phyloP scores from a whole-genome alignment of 2,797 vertebrate genomes.

The Pipistrellus pygmaeus region DNA sequence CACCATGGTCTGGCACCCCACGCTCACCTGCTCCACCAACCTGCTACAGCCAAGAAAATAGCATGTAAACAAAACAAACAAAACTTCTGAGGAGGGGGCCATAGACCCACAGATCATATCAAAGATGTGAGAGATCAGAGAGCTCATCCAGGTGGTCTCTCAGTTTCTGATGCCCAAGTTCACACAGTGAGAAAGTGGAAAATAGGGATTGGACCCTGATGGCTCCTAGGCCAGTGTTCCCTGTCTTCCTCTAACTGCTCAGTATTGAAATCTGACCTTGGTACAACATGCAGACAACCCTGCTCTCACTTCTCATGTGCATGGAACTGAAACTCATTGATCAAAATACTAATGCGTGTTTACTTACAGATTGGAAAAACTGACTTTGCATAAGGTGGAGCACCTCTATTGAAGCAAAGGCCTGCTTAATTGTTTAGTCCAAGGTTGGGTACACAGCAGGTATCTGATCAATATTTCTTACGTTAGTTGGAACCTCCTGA shows the following conservation, averaged over 20 bases:
- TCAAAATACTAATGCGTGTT: neutral
- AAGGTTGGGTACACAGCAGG: conserved; percentile 8
- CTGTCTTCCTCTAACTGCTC: neutral
- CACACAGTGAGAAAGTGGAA: neutral
- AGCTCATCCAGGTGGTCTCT: neutral
- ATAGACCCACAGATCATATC: neutral
- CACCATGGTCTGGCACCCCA: too few species aligned
- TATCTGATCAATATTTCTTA: conserved; percentile 53
- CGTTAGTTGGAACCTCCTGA: conserved; percentile 5
- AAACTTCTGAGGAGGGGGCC: neutral
- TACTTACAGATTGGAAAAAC: conserved; percentile 24
- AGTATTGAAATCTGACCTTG: neutral
- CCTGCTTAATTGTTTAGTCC: conserved; percentile 36
- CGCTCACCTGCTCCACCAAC: too few species aligned
- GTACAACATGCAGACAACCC: neutral
- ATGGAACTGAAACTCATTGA: neutral
- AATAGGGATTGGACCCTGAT: neutral
- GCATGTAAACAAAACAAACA: neutral
- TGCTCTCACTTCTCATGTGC: neutral
- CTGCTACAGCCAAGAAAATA: neutral
- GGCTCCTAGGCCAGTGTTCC: neutral
- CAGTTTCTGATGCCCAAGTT: neutral
- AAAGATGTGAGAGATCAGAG: neutral
- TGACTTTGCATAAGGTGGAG: conserved; percentile 26
- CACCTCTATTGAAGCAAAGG: conserved; percentile 41